Evolutionary conservation across 2,797 vertebrate genomes (phyloP), one percentile per base, ranked within the genome.

Genomic region (Emydoidea blandingii): DNA sequence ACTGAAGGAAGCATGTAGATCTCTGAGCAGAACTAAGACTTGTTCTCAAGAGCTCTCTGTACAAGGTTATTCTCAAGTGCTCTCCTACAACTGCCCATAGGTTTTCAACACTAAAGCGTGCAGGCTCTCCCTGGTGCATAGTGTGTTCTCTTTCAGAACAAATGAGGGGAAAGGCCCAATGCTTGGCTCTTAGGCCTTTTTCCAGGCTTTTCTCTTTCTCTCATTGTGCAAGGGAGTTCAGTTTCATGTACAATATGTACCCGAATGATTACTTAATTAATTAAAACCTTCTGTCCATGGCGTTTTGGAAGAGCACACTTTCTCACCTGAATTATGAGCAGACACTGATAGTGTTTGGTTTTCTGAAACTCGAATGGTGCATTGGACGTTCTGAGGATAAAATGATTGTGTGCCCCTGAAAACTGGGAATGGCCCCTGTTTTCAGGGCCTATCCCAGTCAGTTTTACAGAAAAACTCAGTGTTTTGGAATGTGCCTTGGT

Each of bases 311-410:
- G 1, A 3, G 5, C 4, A 37, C 65, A 9, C 34, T n/a, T 5
- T 37, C n/a, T 37, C 53, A 88, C 34, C 34, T 82, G 57, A 91
- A 95, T 86, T 79, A 88, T 25, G 8, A 93, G 15, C 2, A 85
- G 56, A 96, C 3, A 41, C 18, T 49, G 9, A 79, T 89, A 56
- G 31, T 41, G 9, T 81, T 89, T 25, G 21, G 18, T 94, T 84
- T 93, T 86, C 87, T 89, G 49, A 92, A 93, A 44, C 6, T 68
- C n/a, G 21, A 34, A 68, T n/a, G 59, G 59, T 65, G 59, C 59
- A 18, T 10, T n/a, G 16, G 37, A 37, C 4, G 14, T 68, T 18
- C 16, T 68, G 27, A 57, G 27, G 27, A 29, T 57, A 57, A 57
- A 57, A 57, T 57, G 27, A 57, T 12, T 57, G 25, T 57, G 27